Percentiles rank a stretch among this genome's conserved stretches.
Evolutionary conservation across 2,797 vertebrate genomes (phyloP).

Genomic region (Falco novaeseelandiae): DNA sequence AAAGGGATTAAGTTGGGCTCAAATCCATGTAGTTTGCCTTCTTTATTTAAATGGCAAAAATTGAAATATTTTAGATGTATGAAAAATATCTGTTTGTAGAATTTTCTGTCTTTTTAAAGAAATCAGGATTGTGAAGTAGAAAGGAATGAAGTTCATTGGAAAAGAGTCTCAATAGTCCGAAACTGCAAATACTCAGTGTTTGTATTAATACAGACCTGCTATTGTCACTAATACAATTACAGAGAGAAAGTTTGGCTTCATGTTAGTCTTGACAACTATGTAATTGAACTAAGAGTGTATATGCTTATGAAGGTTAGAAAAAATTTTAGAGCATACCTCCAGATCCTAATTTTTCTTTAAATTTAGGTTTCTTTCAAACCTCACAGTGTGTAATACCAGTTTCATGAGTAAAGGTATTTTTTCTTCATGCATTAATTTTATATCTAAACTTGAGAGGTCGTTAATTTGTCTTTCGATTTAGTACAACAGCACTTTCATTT

Average conservation of each 20-base stretch:
- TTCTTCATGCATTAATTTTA: not conserved
- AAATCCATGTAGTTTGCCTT: not conserved
- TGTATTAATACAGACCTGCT: not conserved
- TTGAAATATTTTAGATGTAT: not conserved
- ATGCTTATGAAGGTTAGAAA: not conserved
- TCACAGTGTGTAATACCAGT: not conserved
- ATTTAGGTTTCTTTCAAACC: not conserved
- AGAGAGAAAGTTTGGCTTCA: not conserved
- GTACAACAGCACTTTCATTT: not conserved
- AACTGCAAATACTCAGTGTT: not conserved
- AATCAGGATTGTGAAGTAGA: not conserved
- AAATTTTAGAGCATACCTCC: not conserved
- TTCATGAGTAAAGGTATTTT: not conserved
- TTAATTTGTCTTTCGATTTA: not conserved
- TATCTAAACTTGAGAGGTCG: not conserved
- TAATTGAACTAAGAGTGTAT: not conserved
- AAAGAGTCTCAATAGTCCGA: not conserved
- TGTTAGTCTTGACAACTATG: not conserved
- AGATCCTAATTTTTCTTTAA: not conserved
- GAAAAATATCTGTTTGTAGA: not conserved
- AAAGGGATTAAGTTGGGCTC: not conserved
- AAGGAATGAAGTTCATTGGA: not conserved
- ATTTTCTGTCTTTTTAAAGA: not conserved
- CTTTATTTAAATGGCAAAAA: not conserved
- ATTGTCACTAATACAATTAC: not conserved